Evolutionary conservation across 2,797 vertebrate species (phyloP).

Genomic region (Clarias laeviceps): DNA sequence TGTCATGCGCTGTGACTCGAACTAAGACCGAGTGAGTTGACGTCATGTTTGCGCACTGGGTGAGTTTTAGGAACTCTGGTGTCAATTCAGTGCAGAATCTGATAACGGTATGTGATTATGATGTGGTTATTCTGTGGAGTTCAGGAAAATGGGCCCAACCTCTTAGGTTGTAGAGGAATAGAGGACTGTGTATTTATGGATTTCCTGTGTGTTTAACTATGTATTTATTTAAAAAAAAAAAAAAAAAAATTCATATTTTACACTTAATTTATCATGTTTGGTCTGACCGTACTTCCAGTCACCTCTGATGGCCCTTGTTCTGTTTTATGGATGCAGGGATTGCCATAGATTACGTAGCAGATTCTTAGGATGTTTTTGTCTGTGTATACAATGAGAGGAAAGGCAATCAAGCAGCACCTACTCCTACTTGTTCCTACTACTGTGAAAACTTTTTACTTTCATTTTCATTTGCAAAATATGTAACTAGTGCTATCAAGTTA

Average conservation of each 20-base stretch:
- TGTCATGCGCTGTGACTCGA: neutral
- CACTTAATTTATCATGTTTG: neutral
- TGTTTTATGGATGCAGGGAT: neutral
- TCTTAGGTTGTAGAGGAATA: neutral
- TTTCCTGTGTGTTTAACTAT: neutral
- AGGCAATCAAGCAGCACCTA: neutral
- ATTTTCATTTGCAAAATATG: neutral
- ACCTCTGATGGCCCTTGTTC: neutral
- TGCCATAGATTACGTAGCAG: constrained; percentile 1
- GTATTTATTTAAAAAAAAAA: too few species aligned
- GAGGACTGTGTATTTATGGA: neutral
- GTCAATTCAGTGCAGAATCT: neutral
- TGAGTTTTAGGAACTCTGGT: neutral
- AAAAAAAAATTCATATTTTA: too few species aligned
- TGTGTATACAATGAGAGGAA: constrained; percentile 31
- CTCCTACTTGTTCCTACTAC: neutral
- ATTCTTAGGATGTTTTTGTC: constrained; percentile 38
- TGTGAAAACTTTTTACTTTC: neutral
- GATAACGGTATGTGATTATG: neutral
- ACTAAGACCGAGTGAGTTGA: neutral
- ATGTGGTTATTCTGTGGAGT: neutral
- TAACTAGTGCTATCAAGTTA: neutral
- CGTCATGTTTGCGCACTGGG: too few species aligned
- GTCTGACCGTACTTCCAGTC: neutral
- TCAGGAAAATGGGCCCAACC: neutral